Evolutionary conservation across 1,140 invertebrate genomes (phyloP).

Genomic region (Sarcophaga peregrina): DNA sequence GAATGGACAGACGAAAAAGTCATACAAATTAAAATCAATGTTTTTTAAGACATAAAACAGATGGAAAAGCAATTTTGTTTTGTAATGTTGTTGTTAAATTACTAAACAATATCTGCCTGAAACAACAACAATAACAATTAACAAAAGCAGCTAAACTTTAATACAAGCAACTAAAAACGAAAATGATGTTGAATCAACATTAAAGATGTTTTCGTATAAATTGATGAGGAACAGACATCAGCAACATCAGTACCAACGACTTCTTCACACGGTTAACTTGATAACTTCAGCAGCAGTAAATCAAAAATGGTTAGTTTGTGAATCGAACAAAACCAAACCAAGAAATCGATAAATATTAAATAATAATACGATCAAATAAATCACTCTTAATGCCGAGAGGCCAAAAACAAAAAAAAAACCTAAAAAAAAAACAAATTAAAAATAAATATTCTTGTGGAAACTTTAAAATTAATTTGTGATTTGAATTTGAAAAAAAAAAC

Average conservation of each 20-base stretch:
- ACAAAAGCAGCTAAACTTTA: background rate
- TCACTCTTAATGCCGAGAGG: background rate
- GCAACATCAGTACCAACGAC: conserved; percentile 31
- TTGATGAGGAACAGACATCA: conserved; percentile 14
- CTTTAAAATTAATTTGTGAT: background rate
- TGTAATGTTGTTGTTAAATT: conserved; percentile 1
- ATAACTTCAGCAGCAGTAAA: background rate
- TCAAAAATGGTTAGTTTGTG: conserved; percentile 15
- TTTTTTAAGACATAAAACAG: conserved; percentile 14
- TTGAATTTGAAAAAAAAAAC: no score
- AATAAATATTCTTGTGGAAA: background rate
- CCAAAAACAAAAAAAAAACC: no score
- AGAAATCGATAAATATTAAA: background rate
- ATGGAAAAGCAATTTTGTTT: background rate
- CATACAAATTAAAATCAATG: background rate
- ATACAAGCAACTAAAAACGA: background rate
- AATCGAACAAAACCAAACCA: background rate
- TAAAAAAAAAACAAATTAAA: background rate
- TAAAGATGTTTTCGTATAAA: conserved; percentile 28
- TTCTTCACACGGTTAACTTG: conserved; percentile 24
- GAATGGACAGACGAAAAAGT: background rate
- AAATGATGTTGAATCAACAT: conserved; percentile 30
- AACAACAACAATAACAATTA: background rate
- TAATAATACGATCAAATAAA: background rate
- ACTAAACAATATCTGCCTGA: background rate